Evolutionary conservation across 2,888 invertebrate genomes (phyloP).

Genomic region (Antitype chi): DNA sequence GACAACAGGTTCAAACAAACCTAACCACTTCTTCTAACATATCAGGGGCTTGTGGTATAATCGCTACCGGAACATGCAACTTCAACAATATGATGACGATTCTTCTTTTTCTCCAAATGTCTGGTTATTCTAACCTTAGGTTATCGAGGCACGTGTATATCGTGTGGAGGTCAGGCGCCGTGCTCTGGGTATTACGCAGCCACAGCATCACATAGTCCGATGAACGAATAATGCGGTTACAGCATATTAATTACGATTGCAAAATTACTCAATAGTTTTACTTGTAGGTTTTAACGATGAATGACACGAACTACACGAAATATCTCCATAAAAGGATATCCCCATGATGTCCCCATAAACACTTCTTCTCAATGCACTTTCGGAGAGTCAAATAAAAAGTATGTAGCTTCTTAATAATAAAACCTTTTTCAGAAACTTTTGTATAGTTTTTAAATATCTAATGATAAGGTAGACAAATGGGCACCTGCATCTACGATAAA

Average conservation of each 20-base stretch:
- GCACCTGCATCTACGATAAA: background rate
- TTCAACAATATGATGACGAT: conserved; percentile 1
- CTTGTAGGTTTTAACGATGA: too few species aligned
- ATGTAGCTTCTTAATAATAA: too few species aligned
- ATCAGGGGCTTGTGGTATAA: conserved; percentile 31
- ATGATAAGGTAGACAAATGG: background rate
- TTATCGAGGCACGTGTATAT: conserved; percentile 24
- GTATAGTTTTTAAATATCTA: background rate
- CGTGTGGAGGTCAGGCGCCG: background rate
- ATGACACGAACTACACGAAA: too few species aligned
- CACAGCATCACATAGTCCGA: background rate
- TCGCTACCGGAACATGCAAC: conserved; percentile 6
- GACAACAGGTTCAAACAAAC: too few species aligned
- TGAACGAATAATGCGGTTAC: conserved; percentile 4
- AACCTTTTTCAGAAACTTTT: too few species aligned
- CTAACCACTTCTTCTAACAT: background rate
- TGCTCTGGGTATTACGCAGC: conserved; percentile 6
- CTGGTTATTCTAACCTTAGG: background rate
- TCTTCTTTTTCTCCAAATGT: conserved; percentile 2
- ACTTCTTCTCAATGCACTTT: too few species aligned
- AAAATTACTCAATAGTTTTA: too few species aligned
- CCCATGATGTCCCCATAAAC: too few species aligned
- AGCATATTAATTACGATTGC: background rate
- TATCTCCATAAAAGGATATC: background rate
- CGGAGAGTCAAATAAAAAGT: background rate